phyloP scores from a whole-genome alignment of 2,113 vertebrate genomes.

The Fukomys damarensis region DNA sequence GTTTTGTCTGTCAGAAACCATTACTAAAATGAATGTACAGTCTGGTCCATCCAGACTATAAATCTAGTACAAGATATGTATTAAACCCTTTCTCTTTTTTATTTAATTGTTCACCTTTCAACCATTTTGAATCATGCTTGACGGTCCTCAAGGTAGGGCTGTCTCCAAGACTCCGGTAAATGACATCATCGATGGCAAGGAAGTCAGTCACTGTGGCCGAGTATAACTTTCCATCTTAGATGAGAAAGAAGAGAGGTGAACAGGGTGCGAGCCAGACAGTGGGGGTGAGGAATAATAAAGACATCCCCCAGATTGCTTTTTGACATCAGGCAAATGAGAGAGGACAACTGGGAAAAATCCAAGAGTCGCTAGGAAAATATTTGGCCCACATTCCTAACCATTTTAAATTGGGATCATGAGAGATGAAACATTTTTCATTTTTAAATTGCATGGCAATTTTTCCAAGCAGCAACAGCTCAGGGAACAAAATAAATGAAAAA shows the following conservation, averaged over 20 bases:
- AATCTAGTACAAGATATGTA: slow-evolving; percentile 59
- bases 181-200: slow-evolving; percentile 98
- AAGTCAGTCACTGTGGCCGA: slow-evolving; percentile 99
- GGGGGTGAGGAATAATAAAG: slow-evolving; percentile 35
- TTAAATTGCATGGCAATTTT: slow-evolving; percentile 77
- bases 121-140: slow-evolving; percentile 99
- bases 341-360: slow-evolving; percentile 68
- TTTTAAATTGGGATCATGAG: slow-evolving; percentile 68
- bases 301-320: slow-evolving; percentile 66
- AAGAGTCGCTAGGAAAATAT: slow-evolving; percentile 65
- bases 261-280: not conserved
- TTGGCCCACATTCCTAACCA: slow-evolving; percentile 54
- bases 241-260: slow-evolving; percentile 15
- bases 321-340: slow-evolving; percentile 69
- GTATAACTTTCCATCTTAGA: slow-evolving; percentile 96
- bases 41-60: slow-evolving; percentile 62
- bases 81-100: not conserved
- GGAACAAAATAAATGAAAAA: slow-evolving; percentile 48
- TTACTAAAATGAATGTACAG: slow-evolving; percentile 73
- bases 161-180: slow-evolving; percentile 99
- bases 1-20: slow-evolving; percentile 66
- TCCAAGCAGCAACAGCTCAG: slow-evolving; percentile 53
- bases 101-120: slow-evolving; percentile 93
- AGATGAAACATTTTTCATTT: slow-evolving; percentile 66
- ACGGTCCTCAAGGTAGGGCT: slow-evolving; percentile 98